Evolutionary conservation across 64 coral and sea anemone genomes (phyloP).

Genomic region (Actinia equina): DNA sequence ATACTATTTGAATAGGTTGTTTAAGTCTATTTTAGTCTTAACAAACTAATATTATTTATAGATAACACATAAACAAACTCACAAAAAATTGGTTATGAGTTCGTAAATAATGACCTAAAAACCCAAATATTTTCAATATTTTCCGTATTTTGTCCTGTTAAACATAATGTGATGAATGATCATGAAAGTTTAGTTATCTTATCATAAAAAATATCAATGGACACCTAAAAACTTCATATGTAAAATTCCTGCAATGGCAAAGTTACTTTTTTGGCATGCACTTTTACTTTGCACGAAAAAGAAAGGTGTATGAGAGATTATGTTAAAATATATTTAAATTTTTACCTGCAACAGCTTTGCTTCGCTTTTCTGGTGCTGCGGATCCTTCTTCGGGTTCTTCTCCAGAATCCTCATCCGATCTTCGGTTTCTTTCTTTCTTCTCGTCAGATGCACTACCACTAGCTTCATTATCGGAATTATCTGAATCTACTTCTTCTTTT

Average conservation of each 20-base stretch:
- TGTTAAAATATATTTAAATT: background rate
- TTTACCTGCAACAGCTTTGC: constrained; percentile 13
- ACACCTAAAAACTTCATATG: background rate
- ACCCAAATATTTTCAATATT: no score
- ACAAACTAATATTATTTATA: background rate
- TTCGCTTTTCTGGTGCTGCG: background rate
- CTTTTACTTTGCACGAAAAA: no score
- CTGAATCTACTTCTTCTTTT: constrained; percentile 18
- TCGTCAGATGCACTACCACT: background rate
- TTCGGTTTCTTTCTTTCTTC: background rate
- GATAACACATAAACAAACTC: background rate
- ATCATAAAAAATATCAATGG: background rate
- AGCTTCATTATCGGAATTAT: background rate
- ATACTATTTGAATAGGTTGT: background rate
- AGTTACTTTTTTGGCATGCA: no score
- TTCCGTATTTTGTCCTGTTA: no score
- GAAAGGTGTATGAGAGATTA: background rate
- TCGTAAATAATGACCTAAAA: background rate
- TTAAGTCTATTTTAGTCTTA: background rate
- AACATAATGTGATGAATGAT: no score
- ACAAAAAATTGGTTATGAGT: background rate
- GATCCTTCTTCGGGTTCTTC: constrained; percentile 1
- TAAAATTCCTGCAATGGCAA: no score
- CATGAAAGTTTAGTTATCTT: no score
- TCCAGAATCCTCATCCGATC: constrained; percentile 9